Conservation (phyloP, 2,888 invertebrate species). For the Aporophyla nigra region DNA sequence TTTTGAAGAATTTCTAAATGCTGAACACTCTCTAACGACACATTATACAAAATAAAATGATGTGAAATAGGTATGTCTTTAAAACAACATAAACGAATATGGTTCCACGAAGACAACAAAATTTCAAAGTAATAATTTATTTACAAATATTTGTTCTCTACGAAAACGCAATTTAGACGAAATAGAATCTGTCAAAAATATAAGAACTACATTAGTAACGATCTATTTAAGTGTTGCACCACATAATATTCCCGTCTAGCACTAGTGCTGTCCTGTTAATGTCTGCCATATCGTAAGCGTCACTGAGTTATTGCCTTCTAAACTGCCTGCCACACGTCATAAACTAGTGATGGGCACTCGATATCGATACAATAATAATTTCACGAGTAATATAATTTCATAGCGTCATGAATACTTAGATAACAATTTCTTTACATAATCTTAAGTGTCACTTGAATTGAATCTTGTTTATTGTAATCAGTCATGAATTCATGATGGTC, state of each 20-base stretch:
- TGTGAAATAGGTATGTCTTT: no score
- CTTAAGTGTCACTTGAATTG: conserved; percentile 1
- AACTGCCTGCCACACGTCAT: conserved; percentile 51
- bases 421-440: conserved; percentile 11
- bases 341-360: conserved; percentile 51
- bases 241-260: conserved; percentile 26
- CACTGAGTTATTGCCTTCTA: conserved; percentile 52
- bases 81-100: no score
- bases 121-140: not conserved
- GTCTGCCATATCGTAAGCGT: conserved; percentile 50
- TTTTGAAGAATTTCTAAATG: no score
- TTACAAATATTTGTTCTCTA: not conserved
- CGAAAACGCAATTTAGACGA: not conserved
- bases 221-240: conserved; percentile 34
- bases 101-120: no score
- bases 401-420: conserved; percentile 6
- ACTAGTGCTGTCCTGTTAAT: conserved; percentile 39
- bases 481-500: not conserved
- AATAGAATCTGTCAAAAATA: conserved; percentile 19
- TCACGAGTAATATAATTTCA: conserved; percentile 24
- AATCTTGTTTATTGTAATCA: not conserved
- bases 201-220: conserved; percentile 33
- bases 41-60: no score
- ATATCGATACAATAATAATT: conserved; percentile 40
- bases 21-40: no score